Evolutionary conservation across 1,140 invertebrate species (phyloP).

Genomic region (Lepidotrigona ventralis): DNA sequence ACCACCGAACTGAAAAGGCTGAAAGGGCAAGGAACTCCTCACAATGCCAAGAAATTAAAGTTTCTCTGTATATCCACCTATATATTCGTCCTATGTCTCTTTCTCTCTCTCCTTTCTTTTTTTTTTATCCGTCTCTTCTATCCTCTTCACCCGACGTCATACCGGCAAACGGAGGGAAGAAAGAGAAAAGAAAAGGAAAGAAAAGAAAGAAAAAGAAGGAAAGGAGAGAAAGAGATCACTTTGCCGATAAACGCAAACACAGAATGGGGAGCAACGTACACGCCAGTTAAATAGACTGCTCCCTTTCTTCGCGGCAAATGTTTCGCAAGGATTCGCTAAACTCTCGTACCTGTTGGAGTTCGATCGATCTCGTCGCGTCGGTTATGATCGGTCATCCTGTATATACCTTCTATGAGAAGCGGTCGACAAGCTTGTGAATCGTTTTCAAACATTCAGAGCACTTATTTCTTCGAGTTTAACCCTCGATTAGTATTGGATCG

Average conservation of each 20-base stretch:
- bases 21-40: conserved; percentile 78
- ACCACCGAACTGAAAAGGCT: conserved; percentile 72
- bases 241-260: conserved; percentile 49
- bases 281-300: conserved; percentile 33
- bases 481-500: neutral
- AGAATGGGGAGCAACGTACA: conserved; percentile 44
- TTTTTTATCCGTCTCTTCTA: conserved; percentile 40
- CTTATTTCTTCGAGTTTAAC: neutral
- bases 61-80: conserved; percentile 75
- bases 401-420: neutral
- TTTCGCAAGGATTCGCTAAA: conserved; percentile 34
- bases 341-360: conserved; percentile 45
- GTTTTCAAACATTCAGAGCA: neutral
- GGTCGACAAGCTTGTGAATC: neutral
- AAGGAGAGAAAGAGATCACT: conserved; percentile 28
- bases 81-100: conserved; percentile 61
- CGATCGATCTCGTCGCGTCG: conserved; percentile 28
- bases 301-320: conserved; percentile 39
- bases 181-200: conserved; percentile 13
- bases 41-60: conserved; percentile 79
- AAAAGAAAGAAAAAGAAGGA: conserved; percentile 15
- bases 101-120: conserved; percentile 38
- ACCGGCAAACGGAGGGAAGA: conserved; percentile 38
- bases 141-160: conserved; percentile 61
- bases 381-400: neutral